Base-by-base conservation (phyloP, 2,888 invertebrate genomes). In the Capitulum mitella region DNA sequence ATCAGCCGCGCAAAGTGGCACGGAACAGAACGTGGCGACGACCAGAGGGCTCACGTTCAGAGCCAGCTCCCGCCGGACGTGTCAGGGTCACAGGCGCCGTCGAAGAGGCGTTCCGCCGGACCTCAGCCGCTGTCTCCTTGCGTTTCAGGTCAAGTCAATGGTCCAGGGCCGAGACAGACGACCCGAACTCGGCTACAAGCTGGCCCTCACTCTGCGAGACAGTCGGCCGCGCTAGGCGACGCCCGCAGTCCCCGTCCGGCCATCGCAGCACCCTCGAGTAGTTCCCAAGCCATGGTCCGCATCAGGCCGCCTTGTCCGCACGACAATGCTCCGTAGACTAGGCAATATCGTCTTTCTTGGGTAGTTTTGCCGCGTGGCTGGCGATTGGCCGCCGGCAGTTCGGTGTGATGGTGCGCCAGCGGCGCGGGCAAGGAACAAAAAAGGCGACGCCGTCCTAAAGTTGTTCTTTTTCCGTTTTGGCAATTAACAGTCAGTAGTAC, bases 141-240 rank as follows among this genome's bases (percentile, higher is more conserved):
- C 16, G 19, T 43, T 40, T 3, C 40, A 74, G 74, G 40, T 74
- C 43, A 43, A 40, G 40, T 40, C 74, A 26, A 74, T 74, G 74
- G 74, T 43, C 1, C 40, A 40, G 74, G 74, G 74, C 40, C 74
- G 74, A 0, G 74, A 74, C 16, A 40, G 74, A 3, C 37, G 74
- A 14, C 74, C 74, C n/a, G 74, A 74, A 14, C 37, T 74, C 43
- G 74, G 40, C 40, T 74, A 74, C 43, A 40, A 64, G 64, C 64
- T 64, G 34, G 64, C 64, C 19, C 29, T 64, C 3, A 64, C 14
- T 16, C 64, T 64, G 32, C 64, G 29, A 1, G 64, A 64, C 34
- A 19, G 19, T 12, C 19, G 64, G 5, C 34, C 29, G 34, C 5
- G 64, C 29, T 34, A 64, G 64, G 64, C 32, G 64, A 34, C 64